These are phyloP conservation scores for Dryadula phaetusa DNA, from an alignment of 2,888 invertebrate species.

Conservation along the genomic window DNA sequence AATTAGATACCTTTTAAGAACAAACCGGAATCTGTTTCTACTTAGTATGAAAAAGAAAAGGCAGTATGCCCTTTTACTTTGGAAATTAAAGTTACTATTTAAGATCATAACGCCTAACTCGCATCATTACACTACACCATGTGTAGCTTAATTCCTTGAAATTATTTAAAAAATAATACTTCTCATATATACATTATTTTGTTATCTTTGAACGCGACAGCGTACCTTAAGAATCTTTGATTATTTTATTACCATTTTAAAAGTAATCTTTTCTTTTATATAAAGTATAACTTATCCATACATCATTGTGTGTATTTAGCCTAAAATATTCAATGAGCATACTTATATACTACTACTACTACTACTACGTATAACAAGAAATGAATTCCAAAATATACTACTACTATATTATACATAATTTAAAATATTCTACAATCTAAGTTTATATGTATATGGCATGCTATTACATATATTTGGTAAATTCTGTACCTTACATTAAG, in stretches of 20 bases:
- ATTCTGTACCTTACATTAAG: not conserved
- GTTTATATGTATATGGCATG: not conserved
- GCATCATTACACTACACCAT: not conserved
- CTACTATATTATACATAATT: not conserved
- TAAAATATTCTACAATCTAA: not conserved
- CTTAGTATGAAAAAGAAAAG: not conserved
- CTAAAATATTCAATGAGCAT: not conserved
- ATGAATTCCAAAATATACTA: not conserved
- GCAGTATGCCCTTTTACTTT: not conserved
- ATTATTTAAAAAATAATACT: no score
- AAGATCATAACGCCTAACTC: not conserved
- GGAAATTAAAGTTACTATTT: not conserved
- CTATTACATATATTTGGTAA: not conserved
- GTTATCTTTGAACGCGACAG: no score
- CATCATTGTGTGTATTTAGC: not conserved
- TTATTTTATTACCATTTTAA: no score
- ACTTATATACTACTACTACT: not conserved
- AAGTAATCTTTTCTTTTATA: no score
- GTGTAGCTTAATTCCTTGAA: not conserved
- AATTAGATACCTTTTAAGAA: not conserved
- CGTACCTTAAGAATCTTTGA: no score
- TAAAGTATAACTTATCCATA: no score
- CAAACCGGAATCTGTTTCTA: not conserved
- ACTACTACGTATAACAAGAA: not conserved
- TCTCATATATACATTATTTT: no score